phyloP scores from a whole-genome alignment of 2,888 invertebrate genomes.

The Isoperla grammatica region DNA sequence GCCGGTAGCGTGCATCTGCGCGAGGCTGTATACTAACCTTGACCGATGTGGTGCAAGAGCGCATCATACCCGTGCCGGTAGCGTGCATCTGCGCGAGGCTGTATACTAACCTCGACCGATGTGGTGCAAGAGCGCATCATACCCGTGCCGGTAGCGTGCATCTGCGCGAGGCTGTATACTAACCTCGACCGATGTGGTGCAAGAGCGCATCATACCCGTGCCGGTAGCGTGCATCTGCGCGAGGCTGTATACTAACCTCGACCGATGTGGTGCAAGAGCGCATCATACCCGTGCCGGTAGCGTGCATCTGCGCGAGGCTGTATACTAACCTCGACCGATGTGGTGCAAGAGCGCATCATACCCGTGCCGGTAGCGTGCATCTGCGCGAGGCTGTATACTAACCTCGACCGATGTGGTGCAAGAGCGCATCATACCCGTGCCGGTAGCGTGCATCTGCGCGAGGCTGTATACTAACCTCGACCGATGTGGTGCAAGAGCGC shows the following conservation, averaged over 20 bases:
- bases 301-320: constrained; percentile 97
- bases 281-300: constrained; percentile 90
- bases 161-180: constrained; percentile 94
- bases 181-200: constrained; percentile 93
- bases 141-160: constrained; percentile 96
- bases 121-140: constrained; percentile 89
- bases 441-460: constrained; percentile 96
- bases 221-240: constrained; percentile 98
- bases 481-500: constrained; percentile 89
- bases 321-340: constrained; percentile 96
- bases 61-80: constrained; percentile 86
- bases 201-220: constrained; percentile 87
- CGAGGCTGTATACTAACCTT: constrained; percentile 96
- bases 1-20: constrained; percentile 96
- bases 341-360: constrained; percentile 85
- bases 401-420: constrained; percentile 95
- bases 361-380: constrained; percentile 98
- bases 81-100: constrained; percentile 98
- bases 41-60: constrained; percentile 91
- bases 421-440: constrained; percentile 86
- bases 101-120: constrained; percentile 93
- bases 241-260: constrained; percentile 92
- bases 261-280: constrained; percentile 92
- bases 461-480: constrained; percentile 95
- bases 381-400: constrained; percentile 92